phyloP scores from a whole-genome alignment of 2,113 vertebrate species.

The Vireo altiloquus region DNA sequence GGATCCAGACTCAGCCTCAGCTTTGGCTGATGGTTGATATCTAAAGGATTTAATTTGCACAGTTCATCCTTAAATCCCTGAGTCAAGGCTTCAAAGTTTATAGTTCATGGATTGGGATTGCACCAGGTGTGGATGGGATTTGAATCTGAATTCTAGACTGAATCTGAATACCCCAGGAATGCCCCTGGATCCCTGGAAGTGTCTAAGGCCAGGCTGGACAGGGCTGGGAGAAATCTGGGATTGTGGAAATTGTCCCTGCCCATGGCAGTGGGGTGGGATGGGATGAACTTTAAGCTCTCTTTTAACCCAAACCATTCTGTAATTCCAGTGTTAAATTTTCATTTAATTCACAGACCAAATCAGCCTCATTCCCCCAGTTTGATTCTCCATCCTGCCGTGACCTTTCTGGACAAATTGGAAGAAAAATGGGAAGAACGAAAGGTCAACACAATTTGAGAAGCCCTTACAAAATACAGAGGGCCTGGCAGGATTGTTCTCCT shows the following conservation, averaged over 20 bases:
- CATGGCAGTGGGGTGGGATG: neutral
- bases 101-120: neutral
- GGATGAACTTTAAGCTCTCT: neutral
- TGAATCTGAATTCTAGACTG: neutral
- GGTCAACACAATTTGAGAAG: neutral
- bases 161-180: neutral
- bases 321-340: neutral
- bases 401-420: neutral
- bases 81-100: neutral
- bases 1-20: neutral
- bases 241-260: neutral
- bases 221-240: neutral
- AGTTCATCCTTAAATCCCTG: neutral
- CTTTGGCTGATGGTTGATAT: neutral
- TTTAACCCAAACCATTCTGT: neutral
- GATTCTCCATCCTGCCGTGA: neutral
- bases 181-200: neutral
- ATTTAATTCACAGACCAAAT: neutral
- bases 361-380: neutral
- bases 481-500: neutral
- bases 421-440: conserved; percentile 1
- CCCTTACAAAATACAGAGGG: neutral
- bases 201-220: neutral
- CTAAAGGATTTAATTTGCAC: neutral
- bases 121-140: neutral